phyloP scores from a whole-genome alignment of 2,113 vertebrate species.

The Strigops habroptila region DNA sequence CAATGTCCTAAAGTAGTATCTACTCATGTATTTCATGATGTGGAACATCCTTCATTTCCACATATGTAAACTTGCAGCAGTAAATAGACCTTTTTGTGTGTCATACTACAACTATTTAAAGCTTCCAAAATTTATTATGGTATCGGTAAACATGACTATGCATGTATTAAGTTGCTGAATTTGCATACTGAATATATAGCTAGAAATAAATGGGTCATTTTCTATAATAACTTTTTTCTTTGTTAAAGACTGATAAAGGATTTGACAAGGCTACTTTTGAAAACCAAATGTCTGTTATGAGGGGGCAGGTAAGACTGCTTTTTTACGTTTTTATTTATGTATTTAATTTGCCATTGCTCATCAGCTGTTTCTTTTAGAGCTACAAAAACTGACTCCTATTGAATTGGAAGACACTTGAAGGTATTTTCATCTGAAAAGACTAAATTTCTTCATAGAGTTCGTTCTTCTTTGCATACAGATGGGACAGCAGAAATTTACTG shows the following conservation, averaged over 20 bases:
- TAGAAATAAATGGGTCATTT: not conserved
- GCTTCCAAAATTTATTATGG: not conserved
- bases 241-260: slow-evolving; percentile 85
- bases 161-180: not conserved
- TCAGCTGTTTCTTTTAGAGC: not conserved
- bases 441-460: not conserved
- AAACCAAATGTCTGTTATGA: slow-evolving; percentile 98
- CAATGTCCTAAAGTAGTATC: not conserved
- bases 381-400: not conserved
- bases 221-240: not conserved
- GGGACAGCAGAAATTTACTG: not conserved
- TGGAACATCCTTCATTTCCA: not conserved
- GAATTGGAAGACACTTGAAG: not conserved
- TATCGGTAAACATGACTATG: not conserved
- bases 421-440: not conserved
- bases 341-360: not conserved
- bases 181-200: not conserved
- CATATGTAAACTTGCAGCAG: not conserved
- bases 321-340: not conserved
- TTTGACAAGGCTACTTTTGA: slow-evolving; percentile 96
- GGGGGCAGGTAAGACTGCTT: slow-evolving; percentile 88
- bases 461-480: not conserved
- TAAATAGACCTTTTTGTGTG: not conserved
- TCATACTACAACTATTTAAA: not conserved
- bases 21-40: not conserved